Conservation (phyloP, 23 tunicate species). For the Phallusia fumigata region DNA sequence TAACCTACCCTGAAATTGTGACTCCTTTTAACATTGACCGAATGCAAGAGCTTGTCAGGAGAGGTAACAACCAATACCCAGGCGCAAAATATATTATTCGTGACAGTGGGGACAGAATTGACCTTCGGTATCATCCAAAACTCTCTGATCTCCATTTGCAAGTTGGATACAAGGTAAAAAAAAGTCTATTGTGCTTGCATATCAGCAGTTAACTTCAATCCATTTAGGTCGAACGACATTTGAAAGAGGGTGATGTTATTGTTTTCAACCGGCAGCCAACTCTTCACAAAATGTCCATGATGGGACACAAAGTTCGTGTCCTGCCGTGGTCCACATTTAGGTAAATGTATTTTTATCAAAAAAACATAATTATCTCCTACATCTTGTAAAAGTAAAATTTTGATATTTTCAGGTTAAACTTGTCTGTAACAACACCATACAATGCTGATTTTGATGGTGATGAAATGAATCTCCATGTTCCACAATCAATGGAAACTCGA, state of each 20-base stretch:
- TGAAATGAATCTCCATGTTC: constrained; percentile 99
- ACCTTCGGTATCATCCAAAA: constrained; percentile 96
- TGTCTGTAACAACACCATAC: constrained; percentile 99
- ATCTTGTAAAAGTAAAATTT: not conserved
- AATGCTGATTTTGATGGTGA: constrained; percentile 99
- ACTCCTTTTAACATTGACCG: constrained; percentile 98
- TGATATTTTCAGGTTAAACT: constrained; percentile 56
- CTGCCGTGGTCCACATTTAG: constrained; percentile 99
- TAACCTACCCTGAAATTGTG: constrained; percentile 99
- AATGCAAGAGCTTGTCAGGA: constrained; percentile 89
- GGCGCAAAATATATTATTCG: constrained; percentile 99
- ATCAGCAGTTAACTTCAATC: not conserved
- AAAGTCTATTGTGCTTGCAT: not conserved
- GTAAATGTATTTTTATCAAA: constrained; percentile 14
- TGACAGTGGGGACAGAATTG: constrained; percentile 96
- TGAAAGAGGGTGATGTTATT: constrained; percentile 95
- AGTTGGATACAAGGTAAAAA: constrained; percentile 91
- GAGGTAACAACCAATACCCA: constrained; percentile 96
- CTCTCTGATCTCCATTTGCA: constrained; percentile 95
- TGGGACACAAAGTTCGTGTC: constrained; percentile 98
- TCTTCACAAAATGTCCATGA: constrained; percentile 99
- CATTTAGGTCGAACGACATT: constrained; percentile 91
- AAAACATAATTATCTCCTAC: not conserved
- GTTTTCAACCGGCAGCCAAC: constrained; percentile 99
- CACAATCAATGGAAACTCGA: constrained; percentile 98